A percentile compares a stretch with the other conserved stretches of the same genome.
phyloP scores from a whole-genome alignment of 2,888 invertebrate genomes.

The Mythimna pallens region DNA sequence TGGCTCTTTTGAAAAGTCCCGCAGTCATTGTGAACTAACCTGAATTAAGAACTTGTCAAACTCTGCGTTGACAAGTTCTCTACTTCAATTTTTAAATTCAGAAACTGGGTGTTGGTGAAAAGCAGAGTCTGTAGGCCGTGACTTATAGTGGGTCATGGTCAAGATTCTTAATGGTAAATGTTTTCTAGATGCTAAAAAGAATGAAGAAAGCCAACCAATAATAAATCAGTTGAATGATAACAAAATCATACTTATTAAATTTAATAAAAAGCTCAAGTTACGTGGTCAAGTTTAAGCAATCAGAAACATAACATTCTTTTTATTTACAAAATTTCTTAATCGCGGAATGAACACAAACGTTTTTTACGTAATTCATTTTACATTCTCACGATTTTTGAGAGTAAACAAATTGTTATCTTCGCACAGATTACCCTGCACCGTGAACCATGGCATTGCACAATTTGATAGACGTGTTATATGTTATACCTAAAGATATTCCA shows the following conservation, averaged over 20 bases:
- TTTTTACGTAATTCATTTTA: conserved; percentile 49
- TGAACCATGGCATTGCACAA: conserved; percentile 53
- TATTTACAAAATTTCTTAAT: conserved; percentile 48
- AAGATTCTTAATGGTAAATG: background rate
- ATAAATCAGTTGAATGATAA: background rate
- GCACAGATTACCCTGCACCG: conserved; percentile 29
- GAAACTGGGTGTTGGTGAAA: background rate
- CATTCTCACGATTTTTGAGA: conserved; percentile 43
- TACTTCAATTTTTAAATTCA: too few relatives aligned
- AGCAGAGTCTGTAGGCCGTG: background rate
- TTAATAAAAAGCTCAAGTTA: conserved; percentile 30
- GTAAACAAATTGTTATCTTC: conserved; percentile 45
- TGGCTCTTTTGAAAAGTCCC: too few relatives aligned
- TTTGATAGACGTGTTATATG: conserved; percentile 58
- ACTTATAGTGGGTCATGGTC: background rate
- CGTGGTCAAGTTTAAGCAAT: conserved; percentile 39
- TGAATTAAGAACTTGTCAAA: too few relatives aligned
- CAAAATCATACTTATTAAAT: conserved; percentile 9
- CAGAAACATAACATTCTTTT: conserved; percentile 30
- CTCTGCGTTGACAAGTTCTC: too few relatives aligned
- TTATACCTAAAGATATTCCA: conserved; percentile 53
- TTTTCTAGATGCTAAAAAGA: conserved; percentile 1
- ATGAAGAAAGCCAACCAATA: background rate
- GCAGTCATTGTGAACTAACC: too few relatives aligned
- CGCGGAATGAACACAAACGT: conserved; percentile 37